Evolutionary conservation across 2,888 invertebrate species (phyloP), one percentile per base, ranked within the genome.

Genomic region (Pristionchus japonicus): DNA sequence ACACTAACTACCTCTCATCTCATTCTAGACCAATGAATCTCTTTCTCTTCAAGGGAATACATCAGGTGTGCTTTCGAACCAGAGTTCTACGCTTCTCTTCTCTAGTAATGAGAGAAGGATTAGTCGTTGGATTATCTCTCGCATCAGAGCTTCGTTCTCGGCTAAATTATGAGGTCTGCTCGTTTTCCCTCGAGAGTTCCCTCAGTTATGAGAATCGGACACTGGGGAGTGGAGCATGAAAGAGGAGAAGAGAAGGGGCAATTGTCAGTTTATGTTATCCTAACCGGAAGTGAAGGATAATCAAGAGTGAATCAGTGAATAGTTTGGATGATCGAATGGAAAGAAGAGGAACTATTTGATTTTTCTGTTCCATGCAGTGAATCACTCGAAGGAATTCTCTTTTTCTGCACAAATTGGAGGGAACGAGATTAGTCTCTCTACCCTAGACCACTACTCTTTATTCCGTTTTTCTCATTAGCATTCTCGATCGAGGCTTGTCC

Each of bases 301-400:
- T 67, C 34, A 67, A 67, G n/a, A 34, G 64, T 6, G 2, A 34
- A 27, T 67, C 11, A 23, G 6, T 67, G 64, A 34, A 17, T 67
- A 67, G 34, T 17, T 27, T 67, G 9, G 11, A 11, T 34, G 64
- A 31, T 31, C 61, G 27, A 61, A n/a, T 57, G 61, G 27, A 4
- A 20, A 61, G 61, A 37, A 23, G 57, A 57, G 52, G 23, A 57
- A 57, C n/a, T 23, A 9, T n/a, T n/a, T 23, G 9, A 57, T 57
- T 57, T 57, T 57, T 57, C 57, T n/a, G 57, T 57, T 57, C 64
- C 64, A 64, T 64, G 64, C 70, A 70, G 7, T 70, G 70, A 70
- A 6, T 37, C 70, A 70, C 37, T 23, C 64, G 15, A 15, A 31
- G 31, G 31, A 64, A 64, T 64, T 64, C n/a, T 31, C 37, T 34